Conservation (phyloP, 2,888 invertebrate genomes). For the Caenorhabditis sp. region DNA sequence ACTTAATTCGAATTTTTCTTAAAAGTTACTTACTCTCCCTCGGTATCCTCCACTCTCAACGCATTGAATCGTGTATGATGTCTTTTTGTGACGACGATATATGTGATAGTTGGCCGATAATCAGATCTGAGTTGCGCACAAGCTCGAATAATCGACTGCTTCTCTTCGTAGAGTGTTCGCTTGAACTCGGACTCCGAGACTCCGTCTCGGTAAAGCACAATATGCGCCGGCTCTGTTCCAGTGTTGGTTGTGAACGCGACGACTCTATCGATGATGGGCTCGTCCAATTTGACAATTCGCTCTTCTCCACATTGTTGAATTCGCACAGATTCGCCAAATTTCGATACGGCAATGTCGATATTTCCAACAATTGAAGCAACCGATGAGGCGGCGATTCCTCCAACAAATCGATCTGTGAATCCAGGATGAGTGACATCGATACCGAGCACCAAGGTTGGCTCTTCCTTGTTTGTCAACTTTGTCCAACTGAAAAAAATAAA, state of each 20-base stretch:
- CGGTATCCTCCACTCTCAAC: no score
- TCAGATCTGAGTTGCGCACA: not conserved
- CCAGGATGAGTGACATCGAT: conserved; percentile 92
- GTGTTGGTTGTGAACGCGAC: conserved; percentile 9
- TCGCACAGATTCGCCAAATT: no score
- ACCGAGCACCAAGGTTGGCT: conserved; percentile 80
- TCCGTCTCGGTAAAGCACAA: conserved; percentile 40
- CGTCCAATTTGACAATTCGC: not conserved
- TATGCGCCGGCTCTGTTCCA: conserved; percentile 16
- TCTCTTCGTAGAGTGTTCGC: conserved; percentile 34
- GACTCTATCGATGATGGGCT: no score
- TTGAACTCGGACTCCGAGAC: conserved; percentile 39
- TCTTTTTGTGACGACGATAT: conserved; percentile 37
- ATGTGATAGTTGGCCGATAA: conserved; percentile 28
- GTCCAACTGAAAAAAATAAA: no score
- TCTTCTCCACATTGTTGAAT: not conserved
- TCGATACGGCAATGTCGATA: no score
- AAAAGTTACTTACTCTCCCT: no score
- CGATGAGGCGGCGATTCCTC: no score
- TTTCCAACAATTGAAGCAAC: no score
- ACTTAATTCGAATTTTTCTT: no score
- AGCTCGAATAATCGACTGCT: conserved; percentile 7
- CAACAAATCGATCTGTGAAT: conserved; percentile 80
- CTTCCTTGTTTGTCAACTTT: no score
- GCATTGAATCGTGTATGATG: no score